Evolutionary conservation across 1,140 invertebrate species (phyloP).

Genomic region (Nymphalis io): DNA sequence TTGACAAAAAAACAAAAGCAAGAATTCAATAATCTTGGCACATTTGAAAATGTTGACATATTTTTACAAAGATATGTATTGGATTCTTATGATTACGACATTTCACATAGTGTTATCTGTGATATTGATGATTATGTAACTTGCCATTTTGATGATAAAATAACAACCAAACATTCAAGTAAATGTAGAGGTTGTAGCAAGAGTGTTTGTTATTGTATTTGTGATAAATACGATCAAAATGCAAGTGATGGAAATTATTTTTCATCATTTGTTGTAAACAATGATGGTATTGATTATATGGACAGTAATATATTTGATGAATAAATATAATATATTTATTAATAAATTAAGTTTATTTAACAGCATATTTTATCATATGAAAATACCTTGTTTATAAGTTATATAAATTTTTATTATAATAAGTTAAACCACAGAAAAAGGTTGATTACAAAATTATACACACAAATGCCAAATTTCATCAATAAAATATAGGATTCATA

Average conservation of each 20-base stretch:
- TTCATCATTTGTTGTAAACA: conserved; percentile 53
- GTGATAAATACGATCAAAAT: conserved; percentile 62
- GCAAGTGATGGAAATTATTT: conserved; percentile 60
- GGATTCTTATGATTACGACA: conserved; percentile 59
- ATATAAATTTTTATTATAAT: no score
- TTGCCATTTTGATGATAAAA: conserved; percentile 65
- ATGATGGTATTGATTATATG: conserved; percentile 70
- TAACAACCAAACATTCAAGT: conserved; percentile 59
- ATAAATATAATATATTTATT: conserved; percentile 38
- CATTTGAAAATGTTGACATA: conserved; percentile 85
- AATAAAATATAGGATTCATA: no score
- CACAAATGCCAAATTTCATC: no score
- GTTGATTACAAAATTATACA: no score
- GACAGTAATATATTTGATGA: conserved; percentile 72
- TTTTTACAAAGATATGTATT: conserved; percentile 84
- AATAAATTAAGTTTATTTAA: background rate
- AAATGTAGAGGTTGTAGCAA: conserved; percentile 70
- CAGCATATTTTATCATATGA: no score
- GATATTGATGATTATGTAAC: conserved; percentile 56
- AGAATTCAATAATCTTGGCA: conserved; percentile 89
- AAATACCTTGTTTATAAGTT: no score
- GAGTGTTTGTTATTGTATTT: conserved; percentile 65
- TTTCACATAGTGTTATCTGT: conserved; percentile 57
- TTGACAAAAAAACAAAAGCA: conserved; percentile 86
- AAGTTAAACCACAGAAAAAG: no score